These are phyloP conservation scores for Venturia canescens DNA, from an alignment of 1,140 invertebrate species.

Conservation along the genomic window DNA sequence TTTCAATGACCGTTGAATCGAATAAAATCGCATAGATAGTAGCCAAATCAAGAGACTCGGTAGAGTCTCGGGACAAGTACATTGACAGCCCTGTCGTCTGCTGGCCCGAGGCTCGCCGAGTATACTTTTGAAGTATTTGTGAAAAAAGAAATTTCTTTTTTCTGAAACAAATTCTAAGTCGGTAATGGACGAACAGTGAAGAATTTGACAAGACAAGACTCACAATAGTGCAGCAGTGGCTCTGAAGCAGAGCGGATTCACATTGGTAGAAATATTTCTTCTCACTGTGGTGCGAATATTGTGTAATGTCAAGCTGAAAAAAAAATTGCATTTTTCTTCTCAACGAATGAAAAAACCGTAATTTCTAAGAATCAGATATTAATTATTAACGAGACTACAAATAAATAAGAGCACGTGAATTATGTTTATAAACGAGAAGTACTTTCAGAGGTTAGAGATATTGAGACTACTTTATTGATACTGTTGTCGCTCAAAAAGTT, in stretches of 20 bases:
- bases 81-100: too few relatives aligned
- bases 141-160: too few relatives aligned
- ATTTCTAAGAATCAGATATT: conserved; percentile 9
- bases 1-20: background rate
- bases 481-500: background rate
- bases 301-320: conserved; percentile 53
- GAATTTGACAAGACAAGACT: conserved; percentile 48
- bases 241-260: conserved; percentile 59
- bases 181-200: background rate
- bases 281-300: conserved; percentile 40
- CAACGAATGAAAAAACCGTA: background rate
- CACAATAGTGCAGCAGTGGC: conserved; percentile 61
- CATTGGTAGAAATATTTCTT: conserved; percentile 61
- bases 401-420: too few relatives aligned
- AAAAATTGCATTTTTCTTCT: conserved; percentile 5
- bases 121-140: background rate
- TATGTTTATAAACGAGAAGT: background rate
- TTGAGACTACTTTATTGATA: background rate
- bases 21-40: conserved; percentile 5
- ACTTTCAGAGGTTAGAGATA: conserved; percentile 15
- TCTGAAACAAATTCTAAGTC: too few relatives aligned
- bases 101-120: too few relatives aligned
- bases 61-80: too few relatives aligned
- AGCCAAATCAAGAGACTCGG: too few relatives aligned
- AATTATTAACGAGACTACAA: background rate